These are phyloP conservation scores for Sebastes diaconus DNA, from an alignment of 2,797 vertebrate genomes.

Conservation along the genomic window DNA sequence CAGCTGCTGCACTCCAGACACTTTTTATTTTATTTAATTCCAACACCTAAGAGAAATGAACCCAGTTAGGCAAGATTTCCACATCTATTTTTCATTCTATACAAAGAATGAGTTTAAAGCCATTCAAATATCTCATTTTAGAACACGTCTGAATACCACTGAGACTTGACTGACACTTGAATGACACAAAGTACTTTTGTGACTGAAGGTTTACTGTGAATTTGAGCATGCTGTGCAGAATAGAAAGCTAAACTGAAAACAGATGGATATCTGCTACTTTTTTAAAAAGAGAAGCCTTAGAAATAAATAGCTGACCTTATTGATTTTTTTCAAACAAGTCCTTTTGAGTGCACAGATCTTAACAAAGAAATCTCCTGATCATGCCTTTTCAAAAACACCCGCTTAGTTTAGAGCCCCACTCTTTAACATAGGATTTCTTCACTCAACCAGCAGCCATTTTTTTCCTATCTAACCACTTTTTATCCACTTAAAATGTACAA, in stretches of 20 bases:
- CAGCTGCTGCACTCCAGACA: constrained; percentile 34
- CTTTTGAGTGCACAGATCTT: constrained; percentile 45
- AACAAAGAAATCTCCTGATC: constrained; percentile 42
- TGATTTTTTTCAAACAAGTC: constrained; percentile 44
- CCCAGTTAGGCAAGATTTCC: constrained; percentile 27
- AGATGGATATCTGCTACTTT: constrained; percentile 56
- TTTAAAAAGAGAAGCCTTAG: constrained; percentile 69
- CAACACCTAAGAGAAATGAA: constrained; percentile 38
- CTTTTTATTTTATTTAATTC: constrained; percentile 43
- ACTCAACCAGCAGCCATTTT: constrained; percentile 63
- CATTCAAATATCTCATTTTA: constrained; percentile 57
- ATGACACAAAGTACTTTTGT: constrained; percentile 74
- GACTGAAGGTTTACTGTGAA: constrained; percentile 81
- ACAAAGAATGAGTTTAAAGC: constrained; percentile 59
- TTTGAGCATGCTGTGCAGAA: constrained; percentile 72
- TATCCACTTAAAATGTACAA: constrained; percentile 39
- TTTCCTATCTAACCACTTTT: constrained; percentile 35
- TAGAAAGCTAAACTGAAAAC: constrained; percentile 45
- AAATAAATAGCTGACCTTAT: constrained; percentile 51
- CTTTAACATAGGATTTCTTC: constrained; percentile 41
- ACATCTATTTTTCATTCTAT: constrained; percentile 44
- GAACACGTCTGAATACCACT: constrained; percentile 53
- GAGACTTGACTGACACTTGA: constrained; percentile 74
- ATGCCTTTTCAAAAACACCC: constrained; percentile 50
- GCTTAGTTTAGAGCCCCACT: constrained; percentile 40